These are phyloP conservation scores for Alouatta palliata DNA, from an alignment of 2,113 vertebrate species.

Conservation along the genomic window DNA sequence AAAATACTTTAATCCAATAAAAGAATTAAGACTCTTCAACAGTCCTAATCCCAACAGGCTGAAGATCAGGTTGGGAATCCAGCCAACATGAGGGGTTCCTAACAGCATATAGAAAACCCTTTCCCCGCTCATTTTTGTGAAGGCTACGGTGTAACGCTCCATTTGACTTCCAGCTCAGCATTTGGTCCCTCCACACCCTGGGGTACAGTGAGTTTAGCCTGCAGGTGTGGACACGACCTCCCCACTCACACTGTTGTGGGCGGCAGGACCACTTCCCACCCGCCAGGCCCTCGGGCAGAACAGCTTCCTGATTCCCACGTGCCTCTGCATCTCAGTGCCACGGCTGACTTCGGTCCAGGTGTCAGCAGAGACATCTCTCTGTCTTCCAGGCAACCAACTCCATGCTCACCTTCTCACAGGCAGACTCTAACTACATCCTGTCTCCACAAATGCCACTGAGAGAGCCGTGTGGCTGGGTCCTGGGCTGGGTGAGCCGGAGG, in stretches of 20 bases:
- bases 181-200: not conserved
- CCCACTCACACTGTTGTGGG: not conserved
- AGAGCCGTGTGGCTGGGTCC: accelerated
- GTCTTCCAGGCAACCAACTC: not conserved
- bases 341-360: not conserved
- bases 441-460: not conserved
- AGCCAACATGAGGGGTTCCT: not conserved
- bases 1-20: not conserved
- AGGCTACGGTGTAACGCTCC: not conserved
- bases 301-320: not conserved
- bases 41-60: not conserved
- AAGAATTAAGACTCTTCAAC: not conserved
- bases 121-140: not conserved
- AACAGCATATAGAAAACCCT: not conserved
- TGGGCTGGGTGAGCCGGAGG: not conserved
- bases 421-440: not conserved
- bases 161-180: too few species aligned
- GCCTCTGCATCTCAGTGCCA: not conserved
- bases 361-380: not conserved
- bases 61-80: not conserved
- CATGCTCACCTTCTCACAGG: not conserved
- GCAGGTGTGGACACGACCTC: not conserved
- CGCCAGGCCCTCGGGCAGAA: not conserved
- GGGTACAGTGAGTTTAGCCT: too few species aligned
- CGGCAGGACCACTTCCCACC: not conserved